phyloP scores from a whole-genome alignment of 2,888 invertebrate genomes.

The Synergus itoensis region DNA sequence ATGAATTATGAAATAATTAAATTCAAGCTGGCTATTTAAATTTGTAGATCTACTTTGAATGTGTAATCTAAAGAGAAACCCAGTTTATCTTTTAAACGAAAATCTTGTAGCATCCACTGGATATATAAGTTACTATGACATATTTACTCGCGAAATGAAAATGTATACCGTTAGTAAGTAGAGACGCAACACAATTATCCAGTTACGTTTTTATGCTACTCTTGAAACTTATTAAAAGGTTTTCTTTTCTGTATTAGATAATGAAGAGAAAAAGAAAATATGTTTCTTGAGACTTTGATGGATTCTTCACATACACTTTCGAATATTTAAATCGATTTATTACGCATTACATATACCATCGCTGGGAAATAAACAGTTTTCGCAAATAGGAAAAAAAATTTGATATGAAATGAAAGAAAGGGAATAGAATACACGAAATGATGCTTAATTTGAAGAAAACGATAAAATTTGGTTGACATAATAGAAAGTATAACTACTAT shows the following conservation, averaged over 20 bases:
- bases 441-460: too few relatives aligned
- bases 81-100: not conserved
- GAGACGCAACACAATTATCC: conserved; percentile 8
- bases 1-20: too few relatives aligned
- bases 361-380: not conserved
- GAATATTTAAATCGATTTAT: conserved; percentile 7
- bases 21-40: not conserved
- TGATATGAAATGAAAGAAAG: conserved; percentile 11
- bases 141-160: conserved; percentile 5
- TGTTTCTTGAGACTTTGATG: not conserved
- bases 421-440: not conserved
- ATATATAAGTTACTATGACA: not conserved
- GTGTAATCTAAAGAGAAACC: not conserved
- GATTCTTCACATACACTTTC: conserved; percentile 1
- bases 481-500: too few relatives aligned
- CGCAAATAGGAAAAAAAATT: conserved; percentile 24
- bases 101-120: not conserved
- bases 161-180: not conserved
- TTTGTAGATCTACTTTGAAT: not conserved
- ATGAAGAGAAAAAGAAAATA: not conserved
- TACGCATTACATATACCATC: conserved; percentile 13
- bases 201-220: not conserved
- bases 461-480: too few relatives aligned
- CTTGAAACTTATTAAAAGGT: not conserved
- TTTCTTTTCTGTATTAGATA: not conserved